Evolutionary conservation across 2,113 vertebrate species (phyloP).

Genomic region (Setophaga kirtlandii): DNA sequence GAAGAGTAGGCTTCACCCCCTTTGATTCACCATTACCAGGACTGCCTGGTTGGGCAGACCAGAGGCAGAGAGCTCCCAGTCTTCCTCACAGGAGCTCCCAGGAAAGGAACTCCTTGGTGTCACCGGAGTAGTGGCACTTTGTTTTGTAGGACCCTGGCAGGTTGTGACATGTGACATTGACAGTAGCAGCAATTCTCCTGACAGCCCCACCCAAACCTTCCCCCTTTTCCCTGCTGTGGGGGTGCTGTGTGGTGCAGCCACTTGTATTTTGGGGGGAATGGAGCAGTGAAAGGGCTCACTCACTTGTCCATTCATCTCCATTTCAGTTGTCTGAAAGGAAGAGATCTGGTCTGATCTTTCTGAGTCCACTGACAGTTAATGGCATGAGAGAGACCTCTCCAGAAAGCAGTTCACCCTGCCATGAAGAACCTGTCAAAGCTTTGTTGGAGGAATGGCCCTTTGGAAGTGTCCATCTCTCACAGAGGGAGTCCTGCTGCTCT

Average conservation of each 20-base stretch:
- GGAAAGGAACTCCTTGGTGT: background rate
- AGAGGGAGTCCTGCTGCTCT: background rate
- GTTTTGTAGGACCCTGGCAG: background rate
- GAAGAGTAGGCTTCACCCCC: background rate
- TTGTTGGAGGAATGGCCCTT: background rate
- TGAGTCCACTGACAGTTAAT: background rate
- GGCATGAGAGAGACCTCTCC: background rate
- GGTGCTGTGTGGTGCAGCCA: background rate
- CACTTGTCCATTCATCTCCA: background rate
- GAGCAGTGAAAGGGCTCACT: background rate
- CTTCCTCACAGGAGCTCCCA: background rate
- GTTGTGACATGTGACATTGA: background rate
- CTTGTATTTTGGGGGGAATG: background rate
- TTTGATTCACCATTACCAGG: background rate
- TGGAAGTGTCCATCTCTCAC: background rate
- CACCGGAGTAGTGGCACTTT: background rate
- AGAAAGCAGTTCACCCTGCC: background rate
- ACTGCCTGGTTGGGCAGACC: background rate
- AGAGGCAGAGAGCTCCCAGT: background rate
- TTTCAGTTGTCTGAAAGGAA: background rate
- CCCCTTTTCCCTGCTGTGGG: background rate
- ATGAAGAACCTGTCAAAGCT: background rate
- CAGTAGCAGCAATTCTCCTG: background rate
- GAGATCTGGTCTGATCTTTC: background rate
- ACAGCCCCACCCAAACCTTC: background rate